Evolutionary conservation across 1,140 invertebrate genomes (phyloP), one percentile per base, ranked within the genome.

Genomic region (Heliconius himera): DNA sequence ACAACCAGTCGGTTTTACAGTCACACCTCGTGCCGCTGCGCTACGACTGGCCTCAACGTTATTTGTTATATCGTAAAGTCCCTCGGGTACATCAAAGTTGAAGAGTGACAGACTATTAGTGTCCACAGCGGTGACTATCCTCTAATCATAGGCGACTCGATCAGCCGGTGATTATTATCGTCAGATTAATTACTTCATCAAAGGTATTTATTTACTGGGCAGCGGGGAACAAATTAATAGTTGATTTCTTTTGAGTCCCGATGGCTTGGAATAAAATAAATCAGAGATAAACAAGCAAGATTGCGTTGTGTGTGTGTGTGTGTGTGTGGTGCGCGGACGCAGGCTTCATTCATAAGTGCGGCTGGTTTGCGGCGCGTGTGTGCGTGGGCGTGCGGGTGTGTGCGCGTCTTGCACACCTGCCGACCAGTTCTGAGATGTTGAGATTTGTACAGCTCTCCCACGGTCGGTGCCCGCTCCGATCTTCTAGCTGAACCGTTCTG

Each of bases 381-480:
- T 79, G 80, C 70, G 79, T 73, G 81, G 74, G 73, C 76, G 81
- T 80, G 85, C 56, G 78, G 73, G 85, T 84, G 87, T 87, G 87
- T 49, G 88, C 70, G 82, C 38, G 85, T 86, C 86, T 81, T 85
- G 91, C 90, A 90, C 93, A 94, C 93, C 93, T 94, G 93, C 93
- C 93, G 92, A 94, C 93, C 93, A 91, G 93, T 94, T 94, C 88
- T 91, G 90, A 94, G 93, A 94, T 94, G 93, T 91, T 90, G 92
- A 94, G 93, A 94, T 94, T 94, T 94, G 93, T 93, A 87, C 91
- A 84, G 83, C 89, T 91, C 92, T 93, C 91, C 93, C 92, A 93
- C 91, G 92, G 93, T 93, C 92, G 92, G 87, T 92, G 91, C 89
- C 90, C 92, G 85, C 89, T 89, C 84, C 85, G 86, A 90, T 90